These are phyloP conservation scores for Drosophila grimshawi DNA, from an alignment of 1,140 invertebrate genomes.

Conservation along the genomic window DNA sequence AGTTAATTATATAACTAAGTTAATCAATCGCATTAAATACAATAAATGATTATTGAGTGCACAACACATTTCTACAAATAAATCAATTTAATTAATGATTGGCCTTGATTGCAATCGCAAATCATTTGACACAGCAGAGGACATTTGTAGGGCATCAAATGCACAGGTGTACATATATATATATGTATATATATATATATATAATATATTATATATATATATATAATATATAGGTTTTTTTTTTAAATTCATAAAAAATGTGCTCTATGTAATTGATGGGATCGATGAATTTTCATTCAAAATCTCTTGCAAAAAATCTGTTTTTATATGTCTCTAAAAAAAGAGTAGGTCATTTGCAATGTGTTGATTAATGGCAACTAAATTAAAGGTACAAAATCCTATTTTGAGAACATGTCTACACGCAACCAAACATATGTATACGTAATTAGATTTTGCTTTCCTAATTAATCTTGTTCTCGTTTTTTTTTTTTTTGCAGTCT, in stretches of 20 bases:
- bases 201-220: too few relatives aligned
- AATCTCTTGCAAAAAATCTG: background rate
- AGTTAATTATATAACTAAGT: conserved; percentile 15
- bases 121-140: conserved; percentile 33
- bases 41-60: background rate
- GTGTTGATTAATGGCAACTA: conserved; percentile 9
- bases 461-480: conserved; percentile 6
- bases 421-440: conserved; percentile 10
- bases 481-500: conserved; percentile 77
- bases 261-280: background rate
- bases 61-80: conserved; percentile 9
- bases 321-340: background rate
- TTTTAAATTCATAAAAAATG: background rate
- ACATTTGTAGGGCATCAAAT: conserved; percentile 50
- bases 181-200: background rate
- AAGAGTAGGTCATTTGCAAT: conserved; percentile 2
- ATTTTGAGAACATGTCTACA: conserved; percentile 19
- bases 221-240: background rate
- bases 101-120: conserved; percentile 41
- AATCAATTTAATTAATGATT: conserved; percentile 38
- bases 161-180: background rate
- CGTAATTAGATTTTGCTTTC: conserved; percentile 17
- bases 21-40: background rate
- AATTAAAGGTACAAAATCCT: conserved; percentile 10
- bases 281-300: background rate